A percentile compares a stretch with the other conserved stretches of the same genome.
phyloP scores from a whole-genome alignment of 2,888 invertebrate genomes.

The Machimus rusticus region DNA sequence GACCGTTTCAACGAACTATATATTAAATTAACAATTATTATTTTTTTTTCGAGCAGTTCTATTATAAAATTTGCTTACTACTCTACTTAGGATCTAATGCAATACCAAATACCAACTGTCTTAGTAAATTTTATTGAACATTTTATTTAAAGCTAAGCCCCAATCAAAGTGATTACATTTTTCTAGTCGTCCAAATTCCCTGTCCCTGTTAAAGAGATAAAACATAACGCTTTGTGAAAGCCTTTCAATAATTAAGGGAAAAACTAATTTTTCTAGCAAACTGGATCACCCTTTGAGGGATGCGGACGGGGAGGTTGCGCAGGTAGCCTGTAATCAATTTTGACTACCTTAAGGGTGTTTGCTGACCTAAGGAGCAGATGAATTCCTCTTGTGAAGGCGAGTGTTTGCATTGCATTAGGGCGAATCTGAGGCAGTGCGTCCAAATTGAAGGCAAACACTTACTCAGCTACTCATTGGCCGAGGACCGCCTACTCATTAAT shows the following conservation, averaged over 20 bases:
- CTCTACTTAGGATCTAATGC: no score
- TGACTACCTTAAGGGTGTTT: not conserved
- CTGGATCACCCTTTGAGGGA: not conserved
- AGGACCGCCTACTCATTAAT: constrained; percentile 29
- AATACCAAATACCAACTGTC: no score
- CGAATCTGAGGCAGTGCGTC: not conserved
- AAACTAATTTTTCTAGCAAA: not conserved
- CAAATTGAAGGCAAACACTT: constrained; percentile 26
- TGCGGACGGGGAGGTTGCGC: not conserved
- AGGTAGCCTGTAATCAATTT: constrained; percentile 7
- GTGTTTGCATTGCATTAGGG: constrained; percentile 20
- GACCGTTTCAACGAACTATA: no score
- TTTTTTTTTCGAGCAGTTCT: no score
- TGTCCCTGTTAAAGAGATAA: not conserved
- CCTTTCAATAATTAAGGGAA: not conserved
- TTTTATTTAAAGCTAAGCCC: not conserved
- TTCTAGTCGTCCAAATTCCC: not conserved
- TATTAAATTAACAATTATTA: no score
- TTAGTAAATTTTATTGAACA: not conserved
- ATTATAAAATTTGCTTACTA: no score
- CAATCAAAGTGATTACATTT: not conserved
- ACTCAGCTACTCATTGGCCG: not conserved
- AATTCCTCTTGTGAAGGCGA: not conserved
- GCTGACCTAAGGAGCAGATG: not conserved
- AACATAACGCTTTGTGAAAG: not conserved